phyloP scores from a whole-genome alignment of 2,888 invertebrate species.

The Spicauda simplicius region DNA sequence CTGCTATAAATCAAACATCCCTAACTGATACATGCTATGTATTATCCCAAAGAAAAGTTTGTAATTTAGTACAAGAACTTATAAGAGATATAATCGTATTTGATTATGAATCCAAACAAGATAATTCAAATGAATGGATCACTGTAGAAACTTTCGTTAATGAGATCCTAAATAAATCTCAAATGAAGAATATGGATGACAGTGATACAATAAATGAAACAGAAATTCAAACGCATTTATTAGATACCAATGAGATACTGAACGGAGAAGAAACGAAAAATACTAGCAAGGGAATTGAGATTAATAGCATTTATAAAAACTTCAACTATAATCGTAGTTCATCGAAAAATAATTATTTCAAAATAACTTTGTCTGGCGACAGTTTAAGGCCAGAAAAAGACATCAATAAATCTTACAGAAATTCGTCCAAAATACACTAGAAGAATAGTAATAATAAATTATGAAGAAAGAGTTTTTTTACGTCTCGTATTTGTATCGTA shows the following conservation, averaged over 20 bases:
- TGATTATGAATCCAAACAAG: conserved; percentile 36
- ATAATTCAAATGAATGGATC: conserved; percentile 42
- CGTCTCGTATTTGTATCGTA: neutral
- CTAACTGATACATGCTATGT: neutral
- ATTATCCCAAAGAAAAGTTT: conserved; percentile 28
- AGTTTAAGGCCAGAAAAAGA: neutral
- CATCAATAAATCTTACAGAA: neutral
- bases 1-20: neutral
- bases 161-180: conserved; percentile 41
- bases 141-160: conserved; percentile 46
- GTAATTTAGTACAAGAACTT: conserved; percentile 44
- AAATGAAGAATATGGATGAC: conserved; percentile 33
- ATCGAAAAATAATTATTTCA: neutral
- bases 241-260: conserved; percentile 23
- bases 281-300: neutral
- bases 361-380: conserved; percentile 6
- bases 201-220: conserved; percentile 44
- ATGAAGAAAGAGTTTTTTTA: no score
- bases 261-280: conserved; percentile 9
- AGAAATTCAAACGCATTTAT: conserved; percentile 43
- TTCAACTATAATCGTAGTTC: neutral
- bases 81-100: conserved; percentile 46
- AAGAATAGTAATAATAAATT: no score
- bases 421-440: neutral
- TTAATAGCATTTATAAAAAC: conserved; percentile 20